Evolutionary conservation across 2,797 vertebrate genomes (phyloP).

Genomic region (Poliocrania exsul): DNA sequence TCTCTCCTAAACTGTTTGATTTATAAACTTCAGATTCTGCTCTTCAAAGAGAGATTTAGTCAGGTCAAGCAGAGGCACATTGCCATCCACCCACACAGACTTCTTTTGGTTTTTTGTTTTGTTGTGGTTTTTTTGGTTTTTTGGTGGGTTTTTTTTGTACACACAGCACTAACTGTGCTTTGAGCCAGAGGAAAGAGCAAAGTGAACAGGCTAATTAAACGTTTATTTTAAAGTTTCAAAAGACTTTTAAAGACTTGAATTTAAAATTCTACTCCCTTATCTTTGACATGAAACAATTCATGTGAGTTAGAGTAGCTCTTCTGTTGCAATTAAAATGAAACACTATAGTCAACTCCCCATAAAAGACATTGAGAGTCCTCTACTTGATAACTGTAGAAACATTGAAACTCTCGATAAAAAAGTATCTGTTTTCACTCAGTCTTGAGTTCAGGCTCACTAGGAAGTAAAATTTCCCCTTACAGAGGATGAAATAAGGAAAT

Average conservation of each 20-base stretch:
- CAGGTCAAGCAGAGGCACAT: not conserved
- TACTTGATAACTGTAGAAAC: not conserved
- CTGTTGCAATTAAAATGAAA: not conserved
- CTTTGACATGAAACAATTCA: not conserved
- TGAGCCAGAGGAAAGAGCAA: not conserved
- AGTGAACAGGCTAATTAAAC: not conserved
- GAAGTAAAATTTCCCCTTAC: conserved; percentile 46
- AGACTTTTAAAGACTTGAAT: not conserved
- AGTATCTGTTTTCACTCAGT: not conserved
- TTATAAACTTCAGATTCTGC: not conserved
- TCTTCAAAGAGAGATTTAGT: not conserved
- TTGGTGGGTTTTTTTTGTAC: not conserved
- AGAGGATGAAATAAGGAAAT: conserved; percentile 60
- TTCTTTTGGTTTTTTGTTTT: not conserved
- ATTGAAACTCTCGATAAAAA: conserved; percentile 18
- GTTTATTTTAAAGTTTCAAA: not conserved
- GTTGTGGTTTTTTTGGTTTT: not conserved
- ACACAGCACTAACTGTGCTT: not conserved
- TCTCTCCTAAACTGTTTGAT: not conserved
- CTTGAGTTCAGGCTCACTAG: not conserved
- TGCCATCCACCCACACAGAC: not conserved
- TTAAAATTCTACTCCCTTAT: not conserved
- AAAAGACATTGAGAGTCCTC: not conserved
- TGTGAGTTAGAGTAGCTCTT: not conserved
- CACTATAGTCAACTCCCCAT: not conserved